These are phyloP conservation scores for Forbesichthys agassizii DNA, from an alignment of 2,113 vertebrate genomes.

Conservation along the genomic window DNA sequence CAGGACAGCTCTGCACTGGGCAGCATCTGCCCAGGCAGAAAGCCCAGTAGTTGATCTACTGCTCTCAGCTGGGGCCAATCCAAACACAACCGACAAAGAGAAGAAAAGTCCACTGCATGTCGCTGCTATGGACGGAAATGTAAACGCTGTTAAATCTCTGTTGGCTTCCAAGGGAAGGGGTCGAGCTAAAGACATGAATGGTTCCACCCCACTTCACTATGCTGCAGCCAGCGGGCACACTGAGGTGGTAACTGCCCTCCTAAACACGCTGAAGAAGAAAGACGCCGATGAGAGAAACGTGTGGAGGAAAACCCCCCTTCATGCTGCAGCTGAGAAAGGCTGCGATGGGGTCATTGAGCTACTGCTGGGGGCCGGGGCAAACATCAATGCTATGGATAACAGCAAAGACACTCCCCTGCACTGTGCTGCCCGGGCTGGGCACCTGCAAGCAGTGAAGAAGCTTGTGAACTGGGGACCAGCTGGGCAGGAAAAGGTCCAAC, in stretches of 20 bases:
- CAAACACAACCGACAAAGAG: slow-evolving; percentile 71
- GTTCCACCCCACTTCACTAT: slow-evolving; percentile 76
- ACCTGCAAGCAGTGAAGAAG: slow-evolving; percentile 49
- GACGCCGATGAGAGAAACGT: slow-evolving; percentile 75
- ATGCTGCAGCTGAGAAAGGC: slow-evolving; percentile 69
- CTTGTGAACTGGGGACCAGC: slow-evolving; percentile 67
- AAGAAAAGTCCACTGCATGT: slow-evolving; percentile 78
- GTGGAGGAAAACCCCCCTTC: slow-evolving; percentile 78
- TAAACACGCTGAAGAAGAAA: slow-evolving; percentile 63
- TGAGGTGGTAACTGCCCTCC: slow-evolving; percentile 51
- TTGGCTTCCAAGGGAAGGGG: slow-evolving; percentile 67
- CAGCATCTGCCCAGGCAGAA: slow-evolving; percentile 58
- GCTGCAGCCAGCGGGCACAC: slow-evolving; percentile 65
- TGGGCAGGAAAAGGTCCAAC: slow-evolving; percentile 62
- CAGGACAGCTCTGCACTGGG: slow-evolving; percentile 77
- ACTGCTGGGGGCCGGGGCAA: slow-evolving; percentile 65
- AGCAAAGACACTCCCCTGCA: slow-evolving; percentile 80
- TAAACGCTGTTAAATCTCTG: slow-evolving; percentile 44
- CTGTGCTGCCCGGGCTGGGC: slow-evolving; percentile 72
- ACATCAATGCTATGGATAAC: slow-evolving; percentile 73
- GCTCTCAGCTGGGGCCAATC: slow-evolving; percentile 66
- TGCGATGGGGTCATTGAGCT: slow-evolving; percentile 60
- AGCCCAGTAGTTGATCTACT: slow-evolving; percentile 66
- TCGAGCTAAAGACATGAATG: slow-evolving; percentile 78
- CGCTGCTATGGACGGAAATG: slow-evolving; percentile 67